Evolutionary conservation across 2,113 vertebrate genomes (phyloP).

Genomic region (Leucopsar rothschildi): DNA sequence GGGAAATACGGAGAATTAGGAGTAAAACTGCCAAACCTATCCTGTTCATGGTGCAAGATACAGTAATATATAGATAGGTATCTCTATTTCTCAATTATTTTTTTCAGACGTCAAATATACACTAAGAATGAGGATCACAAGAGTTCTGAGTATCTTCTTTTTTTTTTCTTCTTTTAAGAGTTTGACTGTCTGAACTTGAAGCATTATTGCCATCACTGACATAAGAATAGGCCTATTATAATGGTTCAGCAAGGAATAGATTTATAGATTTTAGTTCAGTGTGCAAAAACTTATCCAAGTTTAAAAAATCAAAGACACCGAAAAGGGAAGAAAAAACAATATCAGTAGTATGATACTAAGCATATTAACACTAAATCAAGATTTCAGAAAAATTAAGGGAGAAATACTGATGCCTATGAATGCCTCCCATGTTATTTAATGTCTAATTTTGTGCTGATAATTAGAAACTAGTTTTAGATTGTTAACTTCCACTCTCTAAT

Average conservation of each 20-base stretch:
- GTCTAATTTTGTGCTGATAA: neutral
- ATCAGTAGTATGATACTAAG: neutral
- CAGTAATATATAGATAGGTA: neutral
- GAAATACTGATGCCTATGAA: neutral
- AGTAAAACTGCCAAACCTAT: neutral
- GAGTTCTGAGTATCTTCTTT: neutral
- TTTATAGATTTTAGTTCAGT: neutral
- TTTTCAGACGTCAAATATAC: neutral
- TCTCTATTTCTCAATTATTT: neutral
- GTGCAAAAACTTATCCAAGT: neutral
- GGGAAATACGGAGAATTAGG: neutral
- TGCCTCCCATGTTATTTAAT: neutral
- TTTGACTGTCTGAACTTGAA: neutral
- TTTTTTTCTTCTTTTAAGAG: neutral
- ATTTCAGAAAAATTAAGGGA: neutral
- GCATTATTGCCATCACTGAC: neutral
- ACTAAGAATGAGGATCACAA: neutral
- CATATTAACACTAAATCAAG: neutral
- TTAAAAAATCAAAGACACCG: neutral
- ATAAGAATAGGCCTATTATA: neutral
- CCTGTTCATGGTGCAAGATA: neutral
- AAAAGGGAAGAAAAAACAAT: neutral
- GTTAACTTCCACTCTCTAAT: neutral
- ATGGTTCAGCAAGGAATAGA: neutral
- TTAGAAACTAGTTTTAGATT: neutral